These are phyloP conservation scores for Anagyrus pseudococci DNA, from an alignment of 2,888 invertebrate species.

Conservation along the genomic window DNA sequence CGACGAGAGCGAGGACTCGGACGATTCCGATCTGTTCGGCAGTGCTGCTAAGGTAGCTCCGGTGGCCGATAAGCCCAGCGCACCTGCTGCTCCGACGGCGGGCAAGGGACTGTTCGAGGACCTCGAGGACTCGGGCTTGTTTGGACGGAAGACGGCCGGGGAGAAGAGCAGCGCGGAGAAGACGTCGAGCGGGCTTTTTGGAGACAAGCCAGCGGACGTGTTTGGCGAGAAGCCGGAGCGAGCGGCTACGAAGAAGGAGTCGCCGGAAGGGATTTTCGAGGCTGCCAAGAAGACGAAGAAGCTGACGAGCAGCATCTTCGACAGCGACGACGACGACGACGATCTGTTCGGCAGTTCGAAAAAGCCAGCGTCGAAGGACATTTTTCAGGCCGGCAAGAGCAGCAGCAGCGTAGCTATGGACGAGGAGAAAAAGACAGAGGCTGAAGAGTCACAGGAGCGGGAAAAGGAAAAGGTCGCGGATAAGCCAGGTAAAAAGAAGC, in stretches of 20 bases:
- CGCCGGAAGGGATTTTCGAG: too few relatives aligned
- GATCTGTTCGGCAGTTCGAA: slow-evolving; percentile 33
- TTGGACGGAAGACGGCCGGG: neutral
- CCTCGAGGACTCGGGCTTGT: slow-evolving; percentile 9
- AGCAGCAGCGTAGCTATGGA: slow-evolving; percentile 19
- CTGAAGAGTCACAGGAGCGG: neutral
- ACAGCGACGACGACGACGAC: slow-evolving; percentile 38
- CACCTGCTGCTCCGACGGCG: neutral
- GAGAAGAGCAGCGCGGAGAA: slow-evolving; percentile 6
- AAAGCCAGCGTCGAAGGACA: neutral
- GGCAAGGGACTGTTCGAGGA: slow-evolving; percentile 18
- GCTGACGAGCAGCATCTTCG: slow-evolving; percentile 40
- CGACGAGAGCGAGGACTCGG: slow-evolving; percentile 40
- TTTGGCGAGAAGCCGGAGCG: slow-evolving; percentile 29
- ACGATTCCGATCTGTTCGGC: slow-evolving; percentile 53
- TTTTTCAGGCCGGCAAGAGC: neutral
- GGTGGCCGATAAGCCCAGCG: neutral
- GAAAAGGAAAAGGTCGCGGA: neutral
- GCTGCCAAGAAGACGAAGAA: slow-evolving; percentile 40
- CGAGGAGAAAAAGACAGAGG: slow-evolving; percentile 14
- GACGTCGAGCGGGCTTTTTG: slow-evolving; percentile 14
- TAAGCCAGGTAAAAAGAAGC: neutral
- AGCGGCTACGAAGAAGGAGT: too few relatives aligned
- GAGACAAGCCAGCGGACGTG: slow-evolving; percentile 15
- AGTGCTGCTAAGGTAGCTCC: neutral